Percentiles rank a stretch among this genome's conserved stretches.
These are phyloP conservation scores for Tachystola acroxantha DNA, from an alignment of 2,888 invertebrate species.

Conservation along the genomic window DNA sequence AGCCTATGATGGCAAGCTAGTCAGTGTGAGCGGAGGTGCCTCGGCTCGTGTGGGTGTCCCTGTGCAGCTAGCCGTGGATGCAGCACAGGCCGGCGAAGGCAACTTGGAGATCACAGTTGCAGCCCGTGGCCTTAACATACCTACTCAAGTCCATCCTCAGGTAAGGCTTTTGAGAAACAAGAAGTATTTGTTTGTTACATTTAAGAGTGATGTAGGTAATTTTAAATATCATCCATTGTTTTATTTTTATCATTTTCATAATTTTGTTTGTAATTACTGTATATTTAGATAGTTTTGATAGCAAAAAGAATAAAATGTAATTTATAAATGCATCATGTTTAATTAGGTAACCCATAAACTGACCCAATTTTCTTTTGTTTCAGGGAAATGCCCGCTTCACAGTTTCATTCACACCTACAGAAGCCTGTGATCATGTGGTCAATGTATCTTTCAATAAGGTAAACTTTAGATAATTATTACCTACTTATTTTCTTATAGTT, in stretches of 20 bases:
- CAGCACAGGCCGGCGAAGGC: conserved; percentile 97
- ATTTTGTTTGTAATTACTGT: too few relatives aligned
- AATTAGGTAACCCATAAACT: too few relatives aligned
- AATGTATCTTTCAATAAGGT: conserved; percentile 98
- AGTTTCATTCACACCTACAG: conserved; percentile 97
- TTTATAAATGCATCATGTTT: too few relatives aligned
- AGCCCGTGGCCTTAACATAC: conserved; percentile 94
- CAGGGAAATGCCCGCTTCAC: conserved; percentile 86
- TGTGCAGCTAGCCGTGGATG: conserved; percentile 97
- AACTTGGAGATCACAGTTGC: conserved; percentile 98
- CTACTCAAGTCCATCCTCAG: conserved; percentile 96
- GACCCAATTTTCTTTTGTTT: conserved; percentile 26
- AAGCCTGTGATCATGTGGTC: conserved; percentile 95
- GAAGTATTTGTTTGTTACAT: too few relatives aligned
- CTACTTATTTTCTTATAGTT: too few relatives aligned
- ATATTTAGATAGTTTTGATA: too few relatives aligned
- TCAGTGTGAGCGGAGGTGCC: conserved; percentile 88
- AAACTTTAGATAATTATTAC: conserved; percentile 10
- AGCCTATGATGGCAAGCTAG: conserved; percentile 94
- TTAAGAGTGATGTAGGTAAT: too few relatives aligned
- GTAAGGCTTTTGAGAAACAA: conserved; percentile 79
- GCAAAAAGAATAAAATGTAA: too few relatives aligned
- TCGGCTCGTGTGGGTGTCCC: conserved; percentile 88
- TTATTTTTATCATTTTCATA: conserved; percentile 14
- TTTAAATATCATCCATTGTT: too few relatives aligned